Conservation (phyloP, 2,888 invertebrate species). For the Eupithecia abbreviata region DNA sequence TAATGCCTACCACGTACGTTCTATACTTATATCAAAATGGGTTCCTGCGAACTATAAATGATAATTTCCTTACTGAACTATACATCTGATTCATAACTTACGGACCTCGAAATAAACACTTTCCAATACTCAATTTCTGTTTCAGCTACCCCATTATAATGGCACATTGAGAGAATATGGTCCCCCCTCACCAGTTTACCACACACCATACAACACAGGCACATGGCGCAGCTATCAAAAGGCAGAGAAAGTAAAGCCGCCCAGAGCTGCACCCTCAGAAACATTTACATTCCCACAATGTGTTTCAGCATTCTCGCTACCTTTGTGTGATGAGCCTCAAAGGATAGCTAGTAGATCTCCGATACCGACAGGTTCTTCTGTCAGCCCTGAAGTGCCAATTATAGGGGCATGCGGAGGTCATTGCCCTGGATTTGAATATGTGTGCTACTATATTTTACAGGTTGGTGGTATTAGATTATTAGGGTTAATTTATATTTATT, state of each 20-base stretch:
- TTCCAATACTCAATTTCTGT: conserved; percentile 8
- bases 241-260: conserved; percentile 56
- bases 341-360: conserved; percentile 62
- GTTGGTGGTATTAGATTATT: conserved; percentile 57
- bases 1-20: conserved; percentile 75
- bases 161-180: conserved; percentile 67
- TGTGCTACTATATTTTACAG: conserved; percentile 88
- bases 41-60: not conserved
- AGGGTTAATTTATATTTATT: not conserved
- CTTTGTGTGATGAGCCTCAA: conserved; percentile 67
- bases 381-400: conserved; percentile 81
- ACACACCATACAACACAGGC: conserved; percentile 74
- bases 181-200: conserved; percentile 78
- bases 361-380: conserved; percentile 62
- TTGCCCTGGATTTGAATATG: conserved; percentile 88
- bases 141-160: conserved; percentile 75
- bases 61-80: not conserved
- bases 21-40: not conserved
- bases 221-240: conserved; percentile 72
- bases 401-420: conserved; percentile 88
- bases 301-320: conserved; percentile 76
- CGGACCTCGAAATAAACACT: not conserved
- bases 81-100: not conserved
- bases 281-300: conserved; percentile 73
- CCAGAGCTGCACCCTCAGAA: conserved; percentile 56